These are phyloP conservation scores for Endotricha flammealis DNA, from an alignment of 2,888 invertebrate species.

Conservation along the genomic window DNA sequence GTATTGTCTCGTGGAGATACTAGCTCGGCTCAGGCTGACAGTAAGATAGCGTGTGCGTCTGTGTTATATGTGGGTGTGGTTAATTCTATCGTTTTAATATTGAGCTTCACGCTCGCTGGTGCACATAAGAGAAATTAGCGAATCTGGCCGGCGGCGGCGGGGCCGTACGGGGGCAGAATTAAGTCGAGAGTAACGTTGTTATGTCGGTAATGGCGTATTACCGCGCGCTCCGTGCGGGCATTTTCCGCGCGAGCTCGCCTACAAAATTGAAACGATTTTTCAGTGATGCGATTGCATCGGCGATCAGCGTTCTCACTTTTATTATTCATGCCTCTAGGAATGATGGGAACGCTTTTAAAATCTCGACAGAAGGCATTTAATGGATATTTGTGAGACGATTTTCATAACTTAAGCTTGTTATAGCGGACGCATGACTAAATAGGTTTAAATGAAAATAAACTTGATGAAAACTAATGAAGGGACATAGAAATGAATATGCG, in stretches of 20 bases:
- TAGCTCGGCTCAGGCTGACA: not conserved
- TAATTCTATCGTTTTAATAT: constrained; percentile 24
- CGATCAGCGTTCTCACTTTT: constrained; percentile 44
- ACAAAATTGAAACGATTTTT: constrained; percentile 67
- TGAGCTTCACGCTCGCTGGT: constrained; percentile 30
- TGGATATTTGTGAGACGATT: not conserved
- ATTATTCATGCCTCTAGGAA: constrained; percentile 29
- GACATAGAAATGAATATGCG: no score
- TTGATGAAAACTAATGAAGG: no score
- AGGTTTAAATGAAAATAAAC: no score
- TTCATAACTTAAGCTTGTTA: not conserved
- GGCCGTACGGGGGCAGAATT: constrained; percentile 58
- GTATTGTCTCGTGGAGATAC: constrained; percentile 11
- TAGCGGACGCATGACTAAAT: no score
- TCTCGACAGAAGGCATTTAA: constrained; percentile 1
- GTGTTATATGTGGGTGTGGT: constrained; percentile 5
- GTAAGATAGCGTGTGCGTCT: not conserved
- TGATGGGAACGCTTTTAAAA: constrained; percentile 6
- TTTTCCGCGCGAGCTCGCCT: constrained; percentile 54
- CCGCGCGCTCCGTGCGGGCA: constrained; percentile 52
- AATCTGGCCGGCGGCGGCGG: constrained; percentile 45
- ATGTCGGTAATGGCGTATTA: constrained; percentile 67
- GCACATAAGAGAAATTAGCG: constrained; percentile 50
- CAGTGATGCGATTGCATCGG: constrained; percentile 59
- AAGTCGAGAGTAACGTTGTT: constrained; percentile 72